Evolutionary conservation across 1,140 invertebrate species (phyloP), one percentile per base, ranked within the genome.

Genomic region (Saccostrea glomerata): DNA sequence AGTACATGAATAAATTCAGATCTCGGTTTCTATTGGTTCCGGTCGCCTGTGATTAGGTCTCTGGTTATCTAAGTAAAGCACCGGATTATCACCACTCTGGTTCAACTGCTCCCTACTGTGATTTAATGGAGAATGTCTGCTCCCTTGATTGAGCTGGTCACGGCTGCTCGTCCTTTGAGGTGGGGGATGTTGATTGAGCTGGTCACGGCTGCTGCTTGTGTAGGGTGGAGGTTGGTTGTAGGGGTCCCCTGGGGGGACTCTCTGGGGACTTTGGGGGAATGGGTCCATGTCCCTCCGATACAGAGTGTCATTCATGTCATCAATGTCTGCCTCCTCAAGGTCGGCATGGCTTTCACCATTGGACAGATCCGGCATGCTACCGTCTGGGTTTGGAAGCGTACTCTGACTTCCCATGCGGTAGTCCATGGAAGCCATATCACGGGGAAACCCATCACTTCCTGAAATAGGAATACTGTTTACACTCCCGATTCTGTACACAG

Each of bases 11-110:
- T 25, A 30, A 36, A 15, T 13, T 84, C 40, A 87, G 30, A 87
- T 87, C 82, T 87, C 86, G 4, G 86, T 87, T 47, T 87, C 86
- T 87, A 87, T 87, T 23, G 86, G 86, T 70, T 87, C 84, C 15
- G 54, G 86, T 83, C 56, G 17, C 25, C 77, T 54, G 6, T 36
- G 23, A 13, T 87, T 60, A 47, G 23, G 82, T 83, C 77, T 60
- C 55, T 87, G 56, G 82, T 83, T 63, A 58, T 84, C 82, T 25
- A 87, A 56, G n/a, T 87, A 87, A 20, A 87, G 25, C 40, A 83
- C 82, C 30, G 70, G 70, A 15, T 20, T 83, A n/a, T 83, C 40
- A 11, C 40, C 7, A 56, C 36, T 54, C n/a, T 36, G 40, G n/a
- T 83, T 40, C 9, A 77, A 23, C 25, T 40, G 25, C 9, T 23